A percentile compares a stretch with the other conserved stretches of the same genome.
phyloP scores from a whole-genome alignment of 2,888 invertebrate genomes.

The Syritta pipiens region DNA sequence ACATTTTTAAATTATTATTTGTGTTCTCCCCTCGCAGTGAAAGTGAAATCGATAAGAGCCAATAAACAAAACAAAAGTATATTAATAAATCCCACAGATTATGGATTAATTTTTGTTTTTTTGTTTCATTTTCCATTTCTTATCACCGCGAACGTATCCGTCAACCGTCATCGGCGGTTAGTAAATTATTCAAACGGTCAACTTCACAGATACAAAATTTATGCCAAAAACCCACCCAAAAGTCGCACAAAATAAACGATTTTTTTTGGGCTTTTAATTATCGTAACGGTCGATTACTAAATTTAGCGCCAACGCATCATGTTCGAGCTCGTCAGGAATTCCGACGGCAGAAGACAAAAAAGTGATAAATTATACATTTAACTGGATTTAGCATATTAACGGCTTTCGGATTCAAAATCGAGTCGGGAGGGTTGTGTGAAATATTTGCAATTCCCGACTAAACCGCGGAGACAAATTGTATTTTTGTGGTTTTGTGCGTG shows the following conservation, averaged over 20 bases:
- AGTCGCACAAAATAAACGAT: neutral
- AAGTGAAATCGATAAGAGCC: neutral
- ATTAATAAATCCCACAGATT: neutral
- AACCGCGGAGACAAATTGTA: constrained; percentile 46
- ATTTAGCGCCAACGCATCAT: too few species aligned
- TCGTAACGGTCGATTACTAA: constrained; percentile 33
- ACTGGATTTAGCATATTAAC: constrained; percentile 16
- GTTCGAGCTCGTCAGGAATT: constrained; percentile 16
- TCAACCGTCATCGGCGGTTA: neutral
- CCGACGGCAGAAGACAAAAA: neutral
- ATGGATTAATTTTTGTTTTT: neutral
- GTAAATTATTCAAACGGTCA: constrained; percentile 28
- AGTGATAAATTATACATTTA: constrained; percentile 12
- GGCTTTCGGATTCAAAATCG: constrained; percentile 21
- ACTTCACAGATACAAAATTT: constrained; percentile 4
- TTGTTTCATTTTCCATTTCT: constrained; percentile 31
- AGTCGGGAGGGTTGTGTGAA: constrained; percentile 7
- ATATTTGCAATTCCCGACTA: constrained; percentile 26
- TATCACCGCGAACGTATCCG: too few species aligned
- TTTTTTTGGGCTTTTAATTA: constrained; percentile 13
- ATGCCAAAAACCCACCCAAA: neutral
- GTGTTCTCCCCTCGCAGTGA: neutral
- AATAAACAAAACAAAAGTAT: neutral
- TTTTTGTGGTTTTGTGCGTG: constrained; percentile 30
- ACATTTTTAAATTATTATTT: neutral